A percentile compares a stretch with the other conserved stretches of the same genome.
phyloP scores from a whole-genome alignment of 1,140 invertebrate genomes.

The Drosophila grimshawi region DNA sequence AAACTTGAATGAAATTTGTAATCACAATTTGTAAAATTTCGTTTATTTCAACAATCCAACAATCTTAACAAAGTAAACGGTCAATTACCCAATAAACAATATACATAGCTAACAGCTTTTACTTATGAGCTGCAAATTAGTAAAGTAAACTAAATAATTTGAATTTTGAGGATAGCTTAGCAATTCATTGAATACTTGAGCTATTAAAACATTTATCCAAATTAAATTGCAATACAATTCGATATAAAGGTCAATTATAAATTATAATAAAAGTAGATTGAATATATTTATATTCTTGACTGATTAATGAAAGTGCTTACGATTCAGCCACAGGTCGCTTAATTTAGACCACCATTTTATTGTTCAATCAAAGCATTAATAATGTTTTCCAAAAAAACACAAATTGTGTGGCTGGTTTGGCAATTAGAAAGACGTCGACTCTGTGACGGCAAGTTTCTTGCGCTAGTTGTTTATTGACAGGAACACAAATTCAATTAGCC shows the following conservation, averaged over 20 bases:
- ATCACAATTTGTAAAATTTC: too few relatives aligned
- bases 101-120: background rate
- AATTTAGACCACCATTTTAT: background rate
- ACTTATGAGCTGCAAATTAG: background rate
- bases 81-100: background rate
- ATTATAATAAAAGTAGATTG: too few relatives aligned
- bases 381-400: background rate
- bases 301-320: background rate
- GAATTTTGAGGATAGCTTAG: too few relatives aligned
- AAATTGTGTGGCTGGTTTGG: constrained; percentile 11
- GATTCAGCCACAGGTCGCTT: background rate
- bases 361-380: constrained; percentile 1
- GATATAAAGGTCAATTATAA: too few relatives aligned
- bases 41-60: background rate
- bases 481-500: constrained; percentile 57
- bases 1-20: constrained; percentile 3
- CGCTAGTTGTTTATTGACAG: constrained; percentile 43
- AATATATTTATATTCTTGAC: background rate
- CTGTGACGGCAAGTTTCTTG: background rate
- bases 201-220: too few relatives aligned
- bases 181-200: too few relatives aligned
- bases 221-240: too few relatives aligned
- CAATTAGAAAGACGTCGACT: constrained; percentile 1
- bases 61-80: background rate
- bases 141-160: too few relatives aligned